Base-by-base conservation (phyloP, 1,140 invertebrate genomes). In the Zophobas atratus region DNA sequence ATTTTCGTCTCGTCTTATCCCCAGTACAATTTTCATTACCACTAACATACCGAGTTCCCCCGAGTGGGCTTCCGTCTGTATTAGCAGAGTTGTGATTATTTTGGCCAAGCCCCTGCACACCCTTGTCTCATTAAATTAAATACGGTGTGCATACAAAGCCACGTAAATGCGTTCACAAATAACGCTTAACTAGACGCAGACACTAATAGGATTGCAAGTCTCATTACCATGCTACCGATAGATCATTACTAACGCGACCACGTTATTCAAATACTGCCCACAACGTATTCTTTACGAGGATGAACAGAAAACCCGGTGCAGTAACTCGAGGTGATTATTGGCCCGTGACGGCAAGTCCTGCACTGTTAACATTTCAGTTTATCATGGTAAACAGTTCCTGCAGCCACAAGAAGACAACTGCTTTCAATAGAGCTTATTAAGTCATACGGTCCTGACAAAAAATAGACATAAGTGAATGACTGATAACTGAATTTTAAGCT, bases 201-300 rank as follows among this genome's bases (percentile, higher is more conserved):
- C 43, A 6, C 60, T 67, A 67, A 67, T 67, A 43, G 60, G 60
- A 67, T 67, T 67, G 60, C 60, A 67, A 67, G 60, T 67, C 60
- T 67, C 60, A 67, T 67, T 67, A 67, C 60, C 60, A 67, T 67
- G 60, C 60, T 67, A 67, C 60, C 39, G 60, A 67, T 43, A 67
- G 60, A 20, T 67, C 60, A 39, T 67, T 67, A 67, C 43, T 67
- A 43, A 46, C 20, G 60, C 60, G 60, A 67, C 60, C 60, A 67
- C 60, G 60, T 67, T 43, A 33, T 67, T 67, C 60, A 67, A 67
- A 67, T 43, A 36, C 60, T 67, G 60, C 60, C 60, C 60, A 67
- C 60, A 33, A 67, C 39, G 43, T 41, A 39, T 67, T 43, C 39
- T 20, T 36, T 8, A 43, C 39, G 33, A 67, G 36, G 39, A 67